Percentiles rank a stretch among this genome's conserved stretches.
phyloP scores from a whole-genome alignment of 2,888 invertebrate species.

The Teinopalpus imperialis region DNA sequence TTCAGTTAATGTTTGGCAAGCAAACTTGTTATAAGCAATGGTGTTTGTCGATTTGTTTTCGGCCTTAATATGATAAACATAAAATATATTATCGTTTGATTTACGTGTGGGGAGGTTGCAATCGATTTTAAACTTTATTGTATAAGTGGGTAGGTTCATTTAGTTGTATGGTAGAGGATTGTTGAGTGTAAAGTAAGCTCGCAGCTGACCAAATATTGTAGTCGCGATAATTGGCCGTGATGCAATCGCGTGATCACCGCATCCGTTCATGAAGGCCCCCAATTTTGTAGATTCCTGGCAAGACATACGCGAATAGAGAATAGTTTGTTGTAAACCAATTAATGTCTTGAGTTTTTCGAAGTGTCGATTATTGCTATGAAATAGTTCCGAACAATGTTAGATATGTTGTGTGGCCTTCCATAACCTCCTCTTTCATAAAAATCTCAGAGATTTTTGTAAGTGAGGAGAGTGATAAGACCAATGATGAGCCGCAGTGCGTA shows the following conservation, averaged over 20 bases:
- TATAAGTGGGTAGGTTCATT: constrained; percentile 28
- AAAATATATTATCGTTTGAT: constrained; percentile 46
- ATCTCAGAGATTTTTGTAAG: no score
- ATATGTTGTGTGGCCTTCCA: no score
- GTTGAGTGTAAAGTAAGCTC: constrained; percentile 53
- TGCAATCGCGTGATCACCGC: constrained; percentile 73
- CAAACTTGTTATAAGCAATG: constrained; percentile 50
- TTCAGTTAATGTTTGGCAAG: constrained; percentile 62
- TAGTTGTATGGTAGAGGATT: constrained; percentile 27
- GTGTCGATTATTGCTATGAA: no score
- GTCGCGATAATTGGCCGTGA: constrained; percentile 78
- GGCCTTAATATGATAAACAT: constrained; percentile 38
- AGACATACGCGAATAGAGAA: constrained; percentile 14
- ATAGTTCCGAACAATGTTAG: no score
- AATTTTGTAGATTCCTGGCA: constrained; percentile 30
- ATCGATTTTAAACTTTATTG: constrained; percentile 33
- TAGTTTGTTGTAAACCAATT: no score
- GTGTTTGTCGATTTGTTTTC: constrained; percentile 35
- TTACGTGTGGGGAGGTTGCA: constrained; percentile 15
- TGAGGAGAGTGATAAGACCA: no score
- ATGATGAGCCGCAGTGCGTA: no score
- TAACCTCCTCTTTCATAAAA: no score
- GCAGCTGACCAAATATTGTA: constrained; percentile 81
- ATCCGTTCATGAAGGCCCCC: constrained; percentile 33
- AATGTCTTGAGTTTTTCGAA: no score